Base-by-base conservation (phyloP, 1,140 invertebrate species). In the Rhopalosiphum padi region DNA sequence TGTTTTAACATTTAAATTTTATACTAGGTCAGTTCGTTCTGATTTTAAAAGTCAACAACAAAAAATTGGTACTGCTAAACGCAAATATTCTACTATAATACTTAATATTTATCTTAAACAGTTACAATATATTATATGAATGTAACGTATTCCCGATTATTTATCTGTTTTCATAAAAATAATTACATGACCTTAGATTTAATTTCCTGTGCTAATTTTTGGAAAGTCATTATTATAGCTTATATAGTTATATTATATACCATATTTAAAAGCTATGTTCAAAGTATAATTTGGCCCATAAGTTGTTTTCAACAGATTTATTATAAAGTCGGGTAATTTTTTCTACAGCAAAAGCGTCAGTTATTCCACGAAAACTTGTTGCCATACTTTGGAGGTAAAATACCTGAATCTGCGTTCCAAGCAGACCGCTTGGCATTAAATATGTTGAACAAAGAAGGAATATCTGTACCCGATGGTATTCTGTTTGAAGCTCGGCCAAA, bases 361-460 rank as follows among this genome's bases (percentile, higher is more conserved):
- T 96, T 97, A 94, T 97, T 96, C 95, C 95, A 96, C 48, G 96
- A 97, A 94, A 96, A 97, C 94, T 96, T 97, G 30, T 94, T 96
- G 46, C 96, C 96, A 35, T 95, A 96, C 93, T 95, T 96, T 23
- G 96, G 96, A 68, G 96, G 96, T 9, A 97, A 96, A 95, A 97
- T 97, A 94, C 96, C 96, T 0, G 96, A 97, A 93, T 96, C 96
- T 90, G 96, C 96, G 37, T 97, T 97, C 94, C 95, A 95, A 91
- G 95, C 96, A 0, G 96, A 97, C 95, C 96, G 96, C 37, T 95
- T 97, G 37, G 96, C 96, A 35, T 94, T 97, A 48, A 97, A 97
- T 95, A 96, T 96, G 46, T 94, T 97, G 25, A 96, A 97, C 94
- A 96, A 96, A 94, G 96, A 97, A 94, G 96, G 96, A 23, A 96